A percentile compares a stretch with the other conserved stretches of the same genome.
phyloP scores from a whole-genome alignment of 1,140 invertebrate species.

The Liolophura sinensis region DNA sequence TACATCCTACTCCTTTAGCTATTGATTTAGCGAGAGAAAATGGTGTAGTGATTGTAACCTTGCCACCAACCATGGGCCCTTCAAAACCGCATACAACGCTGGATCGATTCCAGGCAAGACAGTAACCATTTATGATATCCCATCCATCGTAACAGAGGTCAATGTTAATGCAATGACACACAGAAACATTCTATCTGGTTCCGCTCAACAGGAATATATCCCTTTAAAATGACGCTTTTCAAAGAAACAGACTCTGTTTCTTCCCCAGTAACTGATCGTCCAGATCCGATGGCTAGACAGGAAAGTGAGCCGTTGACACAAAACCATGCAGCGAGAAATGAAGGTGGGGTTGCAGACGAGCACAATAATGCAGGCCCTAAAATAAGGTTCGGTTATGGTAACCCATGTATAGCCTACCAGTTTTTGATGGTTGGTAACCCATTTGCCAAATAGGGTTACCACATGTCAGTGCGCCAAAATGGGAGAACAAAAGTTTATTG shows the following conservation, averaged over 20 bases:
- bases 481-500: too few species aligned
- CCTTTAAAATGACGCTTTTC: constrained; percentile 52
- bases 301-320: too few species aligned
- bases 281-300: too few species aligned
- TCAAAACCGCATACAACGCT: constrained; percentile 40
- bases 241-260: constrained; percentile 51
- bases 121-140: constrained; percentile 48
- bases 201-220: constrained; percentile 45
- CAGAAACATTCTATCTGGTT: constrained; percentile 45
- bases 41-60: constrained; percentile 20
- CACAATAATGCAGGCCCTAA: too few species aligned
- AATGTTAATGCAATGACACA: constrained; percentile 39
- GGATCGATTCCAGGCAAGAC: too few species aligned
- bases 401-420: too few species aligned
- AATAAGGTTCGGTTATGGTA: too few species aligned
- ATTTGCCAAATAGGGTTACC: too few species aligned
- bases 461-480: too few species aligned
- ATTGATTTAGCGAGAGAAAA: constrained; percentile 24
- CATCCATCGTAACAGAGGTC: constrained; percentile 32
- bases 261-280: constrained; percentile 44
- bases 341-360: too few species aligned
- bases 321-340: too few species aligned
- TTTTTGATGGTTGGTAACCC: too few species aligned
- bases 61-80: constrained; percentile 40
- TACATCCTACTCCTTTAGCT: constrained; percentile 31